Evolutionary conservation across 1,140 invertebrate genomes (phyloP).

Genomic region (Augochlora pura): DNA sequence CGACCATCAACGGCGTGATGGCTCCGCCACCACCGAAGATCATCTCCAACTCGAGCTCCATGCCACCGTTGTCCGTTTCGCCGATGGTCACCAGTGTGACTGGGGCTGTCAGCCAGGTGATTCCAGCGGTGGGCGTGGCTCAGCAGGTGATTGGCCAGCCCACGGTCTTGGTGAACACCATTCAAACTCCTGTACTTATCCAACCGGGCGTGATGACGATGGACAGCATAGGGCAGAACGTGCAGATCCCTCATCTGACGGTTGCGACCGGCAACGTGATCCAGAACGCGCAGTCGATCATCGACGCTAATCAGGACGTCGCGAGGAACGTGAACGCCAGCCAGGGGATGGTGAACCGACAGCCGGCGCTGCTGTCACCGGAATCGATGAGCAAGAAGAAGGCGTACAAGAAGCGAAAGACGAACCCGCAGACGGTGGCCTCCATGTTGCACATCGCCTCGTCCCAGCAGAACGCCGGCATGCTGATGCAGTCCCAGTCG

Average conservation of each 20-base stretch:
- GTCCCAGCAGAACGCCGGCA: slow-evolving; percentile 82
- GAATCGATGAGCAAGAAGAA: slow-evolving; percentile 84
- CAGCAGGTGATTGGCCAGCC: slow-evolving; percentile 87
- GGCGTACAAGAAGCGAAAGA: slow-evolving; percentile 88
- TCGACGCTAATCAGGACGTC: slow-evolving; percentile 79
- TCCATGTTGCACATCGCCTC: slow-evolving; percentile 88
- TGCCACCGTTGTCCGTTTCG: slow-evolving; percentile 85
- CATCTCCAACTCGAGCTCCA: slow-evolving; percentile 79
- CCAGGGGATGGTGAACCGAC: slow-evolving; percentile 80
- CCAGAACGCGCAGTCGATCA: slow-evolving; percentile 81
- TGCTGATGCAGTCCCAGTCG: slow-evolving; percentile 77
- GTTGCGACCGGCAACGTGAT: slow-evolving; percentile 85
- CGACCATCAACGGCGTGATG: slow-evolving; percentile 82
- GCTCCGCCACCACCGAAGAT: slow-evolving; percentile 85
- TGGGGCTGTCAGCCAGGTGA: slow-evolving; percentile 85
- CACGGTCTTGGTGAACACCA: slow-evolving; percentile 90
- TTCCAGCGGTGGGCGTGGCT: slow-evolving; percentile 82
- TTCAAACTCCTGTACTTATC: slow-evolving; percentile 89
- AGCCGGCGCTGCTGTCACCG: slow-evolving; percentile 84
- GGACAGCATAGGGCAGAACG: slow-evolving; percentile 84
- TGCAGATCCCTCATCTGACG: slow-evolving; percentile 83
- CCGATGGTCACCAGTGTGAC: slow-evolving; percentile 87
- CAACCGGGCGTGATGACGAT: slow-evolving; percentile 87
- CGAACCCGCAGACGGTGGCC: slow-evolving; percentile 85
- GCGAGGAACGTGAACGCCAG: slow-evolving; percentile 77